A percentile compares a stretch with the other conserved stretches of the same genome.
phyloP scores from a whole-genome alignment of 2,113 vertebrate species.

The Tringa solitaria region DNA sequence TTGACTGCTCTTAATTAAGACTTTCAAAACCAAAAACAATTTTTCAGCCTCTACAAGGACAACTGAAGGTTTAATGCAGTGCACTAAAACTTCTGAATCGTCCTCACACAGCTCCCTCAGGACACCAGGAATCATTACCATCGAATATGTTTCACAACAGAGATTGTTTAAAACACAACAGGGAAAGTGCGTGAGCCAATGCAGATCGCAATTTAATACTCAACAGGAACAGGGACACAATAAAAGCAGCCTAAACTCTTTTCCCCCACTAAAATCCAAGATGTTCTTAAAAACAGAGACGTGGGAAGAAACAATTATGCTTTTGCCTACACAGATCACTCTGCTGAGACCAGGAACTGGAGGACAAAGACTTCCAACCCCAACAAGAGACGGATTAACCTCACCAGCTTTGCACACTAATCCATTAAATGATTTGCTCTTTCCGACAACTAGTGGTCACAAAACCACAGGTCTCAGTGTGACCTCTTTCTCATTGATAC shows the following conservation, averaged over 20 bases:
- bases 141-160: neutral
- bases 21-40: neutral
- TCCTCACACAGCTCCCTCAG: neutral
- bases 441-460: neutral
- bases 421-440: neutral
- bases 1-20: neutral
- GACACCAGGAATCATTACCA: neutral
- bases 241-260: neutral
- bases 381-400: neutral
- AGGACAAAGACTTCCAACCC: neutral
- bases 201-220: neutral
- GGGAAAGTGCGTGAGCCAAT: neutral
- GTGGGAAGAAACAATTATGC: neutral
- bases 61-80: slow-evolving; percentile 6
- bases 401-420: neutral
- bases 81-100: neutral
- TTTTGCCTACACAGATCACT: neutral
- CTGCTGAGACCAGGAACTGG: neutral
- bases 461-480: neutral
- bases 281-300: neutral
- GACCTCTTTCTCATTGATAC: neutral
- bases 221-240: neutral
- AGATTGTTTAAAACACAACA: neutral
- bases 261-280: neutral
- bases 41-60: slow-evolving; percentile 1